These are phyloP conservation scores for Gymnothorax reevesii DNA, from an alignment of 2,797 vertebrate species.

Conservation along the genomic window DNA sequence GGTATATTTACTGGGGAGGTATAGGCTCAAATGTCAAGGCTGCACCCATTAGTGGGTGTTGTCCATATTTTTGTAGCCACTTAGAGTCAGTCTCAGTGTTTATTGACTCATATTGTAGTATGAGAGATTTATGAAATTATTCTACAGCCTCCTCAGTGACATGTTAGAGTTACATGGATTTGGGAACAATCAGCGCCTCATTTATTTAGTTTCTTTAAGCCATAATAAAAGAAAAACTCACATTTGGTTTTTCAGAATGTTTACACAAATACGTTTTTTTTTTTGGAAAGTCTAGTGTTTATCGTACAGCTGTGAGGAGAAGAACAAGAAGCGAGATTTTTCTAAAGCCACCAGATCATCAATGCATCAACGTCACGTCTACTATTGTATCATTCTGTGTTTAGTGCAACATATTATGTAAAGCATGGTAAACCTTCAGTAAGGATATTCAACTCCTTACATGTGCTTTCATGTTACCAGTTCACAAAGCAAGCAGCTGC, in stretches of 20 bases:
- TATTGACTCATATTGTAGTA: neutral
- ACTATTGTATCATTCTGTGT: neutral
- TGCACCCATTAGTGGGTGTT: neutral
- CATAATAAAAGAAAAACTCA: neutral
- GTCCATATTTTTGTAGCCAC: neutral
- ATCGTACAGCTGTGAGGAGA: neutral
- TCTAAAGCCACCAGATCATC: neutral
- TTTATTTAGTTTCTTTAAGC: neutral
- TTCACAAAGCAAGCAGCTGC: neutral
- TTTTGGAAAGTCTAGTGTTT: neutral
- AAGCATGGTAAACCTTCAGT: neutral
- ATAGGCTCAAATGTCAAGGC: neutral
- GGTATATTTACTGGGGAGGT: neutral
- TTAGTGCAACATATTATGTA: neutral
- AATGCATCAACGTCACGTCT: neutral
- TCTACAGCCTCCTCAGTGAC: neutral
- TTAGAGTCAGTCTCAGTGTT: neutral
- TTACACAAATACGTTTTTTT: neutral
- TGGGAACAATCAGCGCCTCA: constrained; percentile 11
- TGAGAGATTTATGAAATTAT: neutral
- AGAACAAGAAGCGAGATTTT: neutral
- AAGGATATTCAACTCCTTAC: neutral
- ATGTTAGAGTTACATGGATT: neutral
- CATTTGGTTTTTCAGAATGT: neutral
- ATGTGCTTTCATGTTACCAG: neutral